phyloP scores from a whole-genome alignment of 2,888 invertebrate species.

The Aradus depressus region DNA sequence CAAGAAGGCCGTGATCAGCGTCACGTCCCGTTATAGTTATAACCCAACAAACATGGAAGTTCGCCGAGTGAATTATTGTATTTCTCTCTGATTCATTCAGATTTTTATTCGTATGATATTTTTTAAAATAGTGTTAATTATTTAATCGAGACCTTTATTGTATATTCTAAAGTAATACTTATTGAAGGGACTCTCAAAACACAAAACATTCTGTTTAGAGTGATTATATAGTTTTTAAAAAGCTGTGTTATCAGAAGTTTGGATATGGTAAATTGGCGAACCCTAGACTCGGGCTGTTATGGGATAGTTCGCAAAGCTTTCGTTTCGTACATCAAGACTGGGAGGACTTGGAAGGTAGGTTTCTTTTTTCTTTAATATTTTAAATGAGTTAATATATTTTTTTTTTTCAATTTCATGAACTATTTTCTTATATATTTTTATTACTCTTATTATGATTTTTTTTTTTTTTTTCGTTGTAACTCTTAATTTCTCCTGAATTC shows the following conservation, averaged over 20 bases:
- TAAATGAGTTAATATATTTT: background rate
- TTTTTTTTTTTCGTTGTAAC: too few relatives aligned
- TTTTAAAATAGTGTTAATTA: too few relatives aligned
- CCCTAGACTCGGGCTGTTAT: too few relatives aligned
- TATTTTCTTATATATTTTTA: background rate
- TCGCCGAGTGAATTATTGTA: conserved; percentile 11
- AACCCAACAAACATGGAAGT: conserved; percentile 30
- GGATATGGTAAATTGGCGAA: too few relatives aligned
- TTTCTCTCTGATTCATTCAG: background rate
- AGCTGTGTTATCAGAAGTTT: too few relatives aligned
- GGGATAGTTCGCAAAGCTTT: conserved; percentile 14
- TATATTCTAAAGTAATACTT: too few relatives aligned
- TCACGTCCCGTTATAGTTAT: conserved; percentile 31
- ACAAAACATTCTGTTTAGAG: too few relatives aligned
- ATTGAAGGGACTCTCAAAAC: too few relatives aligned
- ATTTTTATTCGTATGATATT: background rate
- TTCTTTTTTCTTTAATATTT: background rate
- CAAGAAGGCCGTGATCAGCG: conserved; percentile 24
- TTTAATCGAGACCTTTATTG: too few relatives aligned
- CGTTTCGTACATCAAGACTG: conserved; percentile 2
- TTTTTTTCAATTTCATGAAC: background rate
- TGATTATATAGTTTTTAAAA: too few relatives aligned
- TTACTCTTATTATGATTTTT: background rate
- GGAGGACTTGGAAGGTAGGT: conserved; percentile 15
- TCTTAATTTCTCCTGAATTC: too few relatives aligned